Evolutionary conservation across 2,113 vertebrate genomes (phyloP), one percentile per base, ranked within the genome.

Genomic region (Nipponia nippon): DNA sequence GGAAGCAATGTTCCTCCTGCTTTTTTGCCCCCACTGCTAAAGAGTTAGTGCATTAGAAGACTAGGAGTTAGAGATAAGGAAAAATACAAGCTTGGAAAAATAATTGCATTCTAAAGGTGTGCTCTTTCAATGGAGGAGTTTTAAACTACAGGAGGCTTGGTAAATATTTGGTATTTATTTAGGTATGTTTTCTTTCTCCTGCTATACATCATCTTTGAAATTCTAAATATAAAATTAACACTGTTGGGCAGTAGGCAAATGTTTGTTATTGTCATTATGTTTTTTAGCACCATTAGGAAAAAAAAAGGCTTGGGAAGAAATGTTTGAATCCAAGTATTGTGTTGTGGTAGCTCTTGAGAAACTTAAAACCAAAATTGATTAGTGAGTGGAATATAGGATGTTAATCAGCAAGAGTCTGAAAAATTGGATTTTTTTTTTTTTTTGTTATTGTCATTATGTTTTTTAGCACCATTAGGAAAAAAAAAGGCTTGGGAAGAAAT

Each of bases 361-460:
- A 67, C 47, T 67, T 72, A 38, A 34, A 95, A 66, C 32, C 21
- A 71, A 61, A 87, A 86, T 18, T 36, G 27, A 13, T 83, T 47
- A 70, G 34, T 73, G 36, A 55, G 25, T 65, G 72, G 16, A 50
- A 36, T 55, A 38, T 14, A 70, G 40, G 36, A 62, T 56, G 16
- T 36, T 80, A 61, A 53, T 79, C 27, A 89, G 16, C 55, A 70
- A 40, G 30, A 83, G 13, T 38, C 26, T 94, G 61, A 89, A 82
- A 63, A 73, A 34, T 1, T 23, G 6, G 16, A 23, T 1, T 1
- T 16, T 20, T 1, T 1, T 16, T 20, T 1, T 1, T 16, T 20
- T n/a, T n/a, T n/a, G n/a, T 73, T 38, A 50, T 47, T 59, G 58
- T 59, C 58, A 36, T 59, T 72, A 34, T 21, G 17, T 0, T 55